A percentile compares a stretch with the other conserved stretches of the same genome.
Evolutionary conservation across 2,797 vertebrate species (phyloP).

Genomic region (Graptemys geographica): DNA sequence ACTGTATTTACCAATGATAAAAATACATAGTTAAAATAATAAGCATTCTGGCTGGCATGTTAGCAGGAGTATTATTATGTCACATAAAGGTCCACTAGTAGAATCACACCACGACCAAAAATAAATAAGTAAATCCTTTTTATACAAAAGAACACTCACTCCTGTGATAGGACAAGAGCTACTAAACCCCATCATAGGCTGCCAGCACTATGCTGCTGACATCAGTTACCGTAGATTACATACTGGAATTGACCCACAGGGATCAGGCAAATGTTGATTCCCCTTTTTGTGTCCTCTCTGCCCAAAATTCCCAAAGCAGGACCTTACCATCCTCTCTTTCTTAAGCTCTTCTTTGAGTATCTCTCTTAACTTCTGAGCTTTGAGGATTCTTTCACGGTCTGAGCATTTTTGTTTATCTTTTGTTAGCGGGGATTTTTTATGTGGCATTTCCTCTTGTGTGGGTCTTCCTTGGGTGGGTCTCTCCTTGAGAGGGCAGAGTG

Average conservation of each 20-base stretch:
- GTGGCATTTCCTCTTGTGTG: conserved; percentile 63
- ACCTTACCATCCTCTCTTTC: conserved; percentile 88
- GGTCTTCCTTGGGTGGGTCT: conserved; percentile 75
- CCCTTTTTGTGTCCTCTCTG: not conserved
- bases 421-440: conserved; percentile 21
- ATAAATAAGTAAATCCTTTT: not conserved
- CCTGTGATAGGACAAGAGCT: not conserved
- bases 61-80: not conserved
- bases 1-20: not conserved
- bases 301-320: not conserved
- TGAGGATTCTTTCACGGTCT: conserved; percentile 89
- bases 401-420: conserved; percentile 78
- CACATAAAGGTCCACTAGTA: not conserved
- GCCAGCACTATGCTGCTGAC: not conserved
- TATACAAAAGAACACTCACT: not conserved
- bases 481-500: conserved; percentile 71
- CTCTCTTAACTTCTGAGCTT: conserved; percentile 91
- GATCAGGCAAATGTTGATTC: not conserved
- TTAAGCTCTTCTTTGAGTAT: conserved; percentile 90
- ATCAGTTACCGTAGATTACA: not conserved
- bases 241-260: rapidly evolving
- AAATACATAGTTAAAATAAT: not conserved
- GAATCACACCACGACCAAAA: not conserved
- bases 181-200: not conserved
- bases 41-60: not conserved